phyloP scores from a whole-genome alignment of 2,113 vertebrate genomes.

The Nematolebias whitei region DNA sequence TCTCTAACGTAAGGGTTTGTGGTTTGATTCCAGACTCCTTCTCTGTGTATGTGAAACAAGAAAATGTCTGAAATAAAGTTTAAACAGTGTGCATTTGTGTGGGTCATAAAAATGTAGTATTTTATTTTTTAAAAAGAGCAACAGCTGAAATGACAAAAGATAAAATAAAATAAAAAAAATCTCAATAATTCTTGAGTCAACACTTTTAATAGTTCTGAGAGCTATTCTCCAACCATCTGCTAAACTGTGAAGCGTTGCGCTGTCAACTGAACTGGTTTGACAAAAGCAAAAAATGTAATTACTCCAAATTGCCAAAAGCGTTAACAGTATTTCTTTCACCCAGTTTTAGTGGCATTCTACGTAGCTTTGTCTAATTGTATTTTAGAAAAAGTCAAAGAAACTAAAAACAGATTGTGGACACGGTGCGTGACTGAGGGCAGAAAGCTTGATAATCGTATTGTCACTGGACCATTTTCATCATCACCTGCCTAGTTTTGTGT shows the following conservation, averaged over 20 bases:
- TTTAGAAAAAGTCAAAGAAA: slow-evolving; percentile 2
- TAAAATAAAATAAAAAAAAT: neutral
- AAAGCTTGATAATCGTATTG: no score
- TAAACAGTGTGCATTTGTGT: no score
- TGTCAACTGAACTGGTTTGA: slow-evolving; percentile 28
- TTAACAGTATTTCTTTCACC: slow-evolving; percentile 12
- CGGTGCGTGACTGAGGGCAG: neutral
- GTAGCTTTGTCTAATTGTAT: neutral
- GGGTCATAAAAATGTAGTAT: neutral
- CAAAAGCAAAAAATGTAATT: slow-evolving; percentile 43
- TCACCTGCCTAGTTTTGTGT: no score
- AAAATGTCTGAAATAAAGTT: neutral
- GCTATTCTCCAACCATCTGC: slow-evolving; percentile 34
- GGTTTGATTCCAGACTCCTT: neutral
- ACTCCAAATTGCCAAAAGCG: slow-evolving; percentile 47
- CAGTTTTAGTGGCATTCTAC: slow-evolving; percentile 1
- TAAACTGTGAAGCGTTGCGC: slow-evolving; percentile 32
- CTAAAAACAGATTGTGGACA: neutral
- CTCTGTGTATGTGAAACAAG: neutral
- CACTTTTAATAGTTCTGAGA: slow-evolving; percentile 17
- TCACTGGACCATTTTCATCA: no score
- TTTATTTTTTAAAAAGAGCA: no score
- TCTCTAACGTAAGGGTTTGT: no score
- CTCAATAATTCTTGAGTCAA: neutral
- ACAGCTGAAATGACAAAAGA: neutral